Base-by-base conservation (phyloP, 2,888 invertebrate species). In the Synanthedon formicaeformis region DNA sequence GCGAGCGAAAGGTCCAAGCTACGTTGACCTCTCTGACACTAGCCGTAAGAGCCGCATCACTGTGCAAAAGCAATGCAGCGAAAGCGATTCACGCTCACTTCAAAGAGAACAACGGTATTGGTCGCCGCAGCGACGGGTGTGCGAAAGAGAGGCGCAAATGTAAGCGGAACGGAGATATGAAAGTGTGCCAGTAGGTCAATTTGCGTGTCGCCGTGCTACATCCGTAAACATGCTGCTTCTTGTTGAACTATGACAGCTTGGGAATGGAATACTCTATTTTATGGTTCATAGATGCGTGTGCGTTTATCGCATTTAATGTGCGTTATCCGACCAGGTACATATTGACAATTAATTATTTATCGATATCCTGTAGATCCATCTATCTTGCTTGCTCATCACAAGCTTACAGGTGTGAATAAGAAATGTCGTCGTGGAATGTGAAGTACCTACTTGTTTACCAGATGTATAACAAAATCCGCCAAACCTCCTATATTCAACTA, bases 181-280 rank as follows among this genome's bases (percentile, higher is more conserved):
- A 80, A 80, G 83, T 84, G 75, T 75, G 80, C 70, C 71, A 70
- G 61, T 81, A 71, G 71, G 77, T 65, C 70, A 67, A 67, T 67
- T 75, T 59, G 57, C 64, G 59, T 57, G 49, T 49, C 10, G 45
- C 18, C 48, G 53, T 41, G 53, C 51, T 53, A 55, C 53, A 53
- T 53, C 55, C 53, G 53, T 53, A 45, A 45, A 45, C 45, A 45
- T 14, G 45, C 13, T 13, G 45, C 6, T 14, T 45, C 45, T 45
- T 45, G 27, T 27, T 48, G 52, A 52, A 49, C 52, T 52, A 49
- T 52, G 52, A 52, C 52, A 52, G 52, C 52, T 48, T 49, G 52
- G 52, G 49, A 52, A 52, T 40, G 34, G 34, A 40, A 48, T 14
- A 48, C 48, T 52, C 52, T 49, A 41, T 51, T 51, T 51, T 51